A percentile compares a stretch with the other conserved stretches of the same genome.
These are phyloP conservation scores for Nasua narica DNA, from an alignment of 2,797 vertebrate genomes.

Conservation along the genomic window DNA sequence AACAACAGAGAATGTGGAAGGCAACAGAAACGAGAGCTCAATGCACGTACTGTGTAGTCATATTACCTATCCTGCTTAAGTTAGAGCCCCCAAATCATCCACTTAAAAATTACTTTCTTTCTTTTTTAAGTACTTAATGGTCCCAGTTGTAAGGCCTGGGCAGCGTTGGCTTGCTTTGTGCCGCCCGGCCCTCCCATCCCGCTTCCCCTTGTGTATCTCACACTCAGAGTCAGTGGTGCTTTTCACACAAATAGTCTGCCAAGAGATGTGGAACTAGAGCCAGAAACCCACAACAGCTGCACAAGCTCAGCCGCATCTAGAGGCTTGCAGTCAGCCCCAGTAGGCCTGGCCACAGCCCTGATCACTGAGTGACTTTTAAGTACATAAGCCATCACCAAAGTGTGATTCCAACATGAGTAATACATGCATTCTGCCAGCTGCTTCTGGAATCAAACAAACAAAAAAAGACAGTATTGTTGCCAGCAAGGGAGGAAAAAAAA, in stretches of 20 bases:
- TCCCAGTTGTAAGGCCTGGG: not conserved
- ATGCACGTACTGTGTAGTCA: not conserved
- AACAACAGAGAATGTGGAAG: not conserved
- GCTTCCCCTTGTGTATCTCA: not conserved
- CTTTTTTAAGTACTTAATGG: not conserved
- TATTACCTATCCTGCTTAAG: not conserved
- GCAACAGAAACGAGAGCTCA: not conserved
- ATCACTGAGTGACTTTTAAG: not conserved
- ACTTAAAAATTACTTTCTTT: not conserved
- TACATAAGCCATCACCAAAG: not conserved
- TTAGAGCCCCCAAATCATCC: not conserved
- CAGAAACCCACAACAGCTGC: conserved; percentile 62
- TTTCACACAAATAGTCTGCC: conserved; percentile 47
- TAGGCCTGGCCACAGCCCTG: not conserved
- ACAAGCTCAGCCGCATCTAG: conserved; percentile 22
- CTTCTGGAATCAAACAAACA: conserved; percentile 64
- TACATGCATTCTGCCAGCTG: conserved; percentile 66
- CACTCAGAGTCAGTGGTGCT: not conserved
- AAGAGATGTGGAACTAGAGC: conserved; percentile 38
- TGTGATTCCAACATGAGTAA: conserved; percentile 58
- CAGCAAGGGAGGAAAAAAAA: not conserved
- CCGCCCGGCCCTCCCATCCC: not conserved
- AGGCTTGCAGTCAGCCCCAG: conserved; percentile 3
- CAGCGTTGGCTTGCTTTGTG: not conserved
- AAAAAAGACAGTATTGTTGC: not conserved